Evolutionary conservation across 1,140 invertebrate species (phyloP).

Genomic region (Tribolium castaneum): DNA sequence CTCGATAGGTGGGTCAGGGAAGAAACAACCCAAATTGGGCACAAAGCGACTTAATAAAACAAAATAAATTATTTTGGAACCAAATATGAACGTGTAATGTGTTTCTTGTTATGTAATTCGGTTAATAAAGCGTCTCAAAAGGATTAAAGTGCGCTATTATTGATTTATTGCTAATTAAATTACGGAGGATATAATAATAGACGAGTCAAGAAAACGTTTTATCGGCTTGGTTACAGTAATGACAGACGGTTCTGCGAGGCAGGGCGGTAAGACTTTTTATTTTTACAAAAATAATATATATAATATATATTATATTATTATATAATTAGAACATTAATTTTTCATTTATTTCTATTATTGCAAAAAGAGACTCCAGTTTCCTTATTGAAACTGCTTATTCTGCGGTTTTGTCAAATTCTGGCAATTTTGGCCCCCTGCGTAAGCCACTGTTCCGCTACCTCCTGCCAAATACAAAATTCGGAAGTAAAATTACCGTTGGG

Average conservation of each 20-base stretch:
- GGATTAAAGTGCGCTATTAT: conserved; percentile 10
- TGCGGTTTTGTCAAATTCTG: too few relatives aligned
- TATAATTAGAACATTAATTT: too few relatives aligned
- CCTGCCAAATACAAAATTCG: neutral
- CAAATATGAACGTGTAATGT: neutral
- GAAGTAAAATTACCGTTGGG: too few relatives aligned
- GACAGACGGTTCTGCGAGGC: neutral
- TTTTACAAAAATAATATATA: too few relatives aligned
- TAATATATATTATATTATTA: too few relatives aligned
- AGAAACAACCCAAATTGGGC: neutral
- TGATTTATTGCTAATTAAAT: conserved; percentile 27
- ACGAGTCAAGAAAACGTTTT: neutral
- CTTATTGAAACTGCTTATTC: too few relatives aligned
- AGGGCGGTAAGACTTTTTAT: neutral
- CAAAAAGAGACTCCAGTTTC: too few relatives aligned
- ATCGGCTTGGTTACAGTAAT: neutral
- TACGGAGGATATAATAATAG: neutral
- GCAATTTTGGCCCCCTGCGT: neutral
- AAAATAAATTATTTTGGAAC: neutral
- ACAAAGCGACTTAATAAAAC: neutral
- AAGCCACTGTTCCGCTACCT: neutral
- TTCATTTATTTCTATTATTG: too few relatives aligned
- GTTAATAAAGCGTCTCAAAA: neutral
- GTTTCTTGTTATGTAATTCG: conserved; percentile 1
- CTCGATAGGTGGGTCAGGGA: neutral